These are phyloP conservation scores for Parnassius glacialis DNA, from an alignment of 2,888 invertebrate genomes.

Conservation along the genomic window DNA sequence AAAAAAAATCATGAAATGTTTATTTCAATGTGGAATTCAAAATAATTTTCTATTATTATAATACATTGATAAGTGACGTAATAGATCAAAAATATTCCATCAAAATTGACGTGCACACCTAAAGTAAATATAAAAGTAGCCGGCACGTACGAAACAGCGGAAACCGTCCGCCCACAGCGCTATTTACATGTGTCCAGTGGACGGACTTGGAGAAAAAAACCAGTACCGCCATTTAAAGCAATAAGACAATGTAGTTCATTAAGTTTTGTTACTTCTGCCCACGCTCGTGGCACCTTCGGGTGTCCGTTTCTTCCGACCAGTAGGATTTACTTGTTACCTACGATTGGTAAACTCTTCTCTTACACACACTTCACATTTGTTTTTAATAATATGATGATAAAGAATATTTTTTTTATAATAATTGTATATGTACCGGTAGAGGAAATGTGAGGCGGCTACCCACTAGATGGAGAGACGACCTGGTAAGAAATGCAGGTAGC, in stretches of 20 bases:
- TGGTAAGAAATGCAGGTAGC: too few relatives aligned
- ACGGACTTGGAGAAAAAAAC: slow-evolving; percentile 62
- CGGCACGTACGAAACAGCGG: slow-evolving; percentile 49
- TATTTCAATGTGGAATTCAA: too few relatives aligned
- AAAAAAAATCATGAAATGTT: too few relatives aligned
- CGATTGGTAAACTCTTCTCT: too few relatives aligned
- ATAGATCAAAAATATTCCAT: slow-evolving; percentile 23
- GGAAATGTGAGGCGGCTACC: too few relatives aligned
- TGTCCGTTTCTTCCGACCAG: slow-evolving; percentile 37
- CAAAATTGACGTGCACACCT: slow-evolving; percentile 9
- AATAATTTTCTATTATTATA: too few relatives aligned
- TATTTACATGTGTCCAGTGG: slow-evolving; percentile 62
- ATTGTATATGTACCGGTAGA: too few relatives aligned
- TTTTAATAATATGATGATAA: too few relatives aligned
- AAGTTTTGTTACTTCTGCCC: slow-evolving; percentile 61
- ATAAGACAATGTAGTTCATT: slow-evolving; percentile 77
- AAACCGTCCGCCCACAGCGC: slow-evolving; percentile 60
- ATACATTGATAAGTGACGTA: not conserved
- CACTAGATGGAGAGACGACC: too few relatives aligned
- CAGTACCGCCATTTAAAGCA: slow-evolving; percentile 65
- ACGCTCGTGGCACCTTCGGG: slow-evolving; percentile 49
- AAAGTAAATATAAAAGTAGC: slow-evolving; percentile 27
- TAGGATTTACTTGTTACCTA: not conserved
- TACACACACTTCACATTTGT: too few relatives aligned
- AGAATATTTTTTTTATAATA: too few relatives aligned